A percentile compares a stretch with the other conserved stretches of the same genome.
phyloP scores from a whole-genome alignment of 2,797 vertebrate species.

The Sitta carolinensis region DNA sequence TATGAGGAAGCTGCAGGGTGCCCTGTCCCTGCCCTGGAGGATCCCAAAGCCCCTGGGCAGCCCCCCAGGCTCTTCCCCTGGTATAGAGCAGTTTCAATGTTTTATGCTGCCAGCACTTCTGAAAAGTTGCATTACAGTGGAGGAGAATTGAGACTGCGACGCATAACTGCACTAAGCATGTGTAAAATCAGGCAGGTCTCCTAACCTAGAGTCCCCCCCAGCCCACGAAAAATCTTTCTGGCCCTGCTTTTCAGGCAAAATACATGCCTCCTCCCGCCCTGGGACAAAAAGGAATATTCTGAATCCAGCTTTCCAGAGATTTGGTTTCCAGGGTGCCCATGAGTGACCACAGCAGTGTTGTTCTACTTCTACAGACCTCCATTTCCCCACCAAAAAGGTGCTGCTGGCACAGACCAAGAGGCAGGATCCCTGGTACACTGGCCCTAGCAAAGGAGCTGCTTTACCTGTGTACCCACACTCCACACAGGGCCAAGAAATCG shows the following conservation, averaged over 20 bases:
- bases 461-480: not conserved
- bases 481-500: fast-evolving
- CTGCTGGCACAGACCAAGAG: not conserved
- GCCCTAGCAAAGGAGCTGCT: not conserved
- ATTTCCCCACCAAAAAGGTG: not conserved
- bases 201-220: not conserved
- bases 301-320: not conserved
- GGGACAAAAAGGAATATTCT: not conserved
- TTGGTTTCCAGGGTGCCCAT: not conserved
- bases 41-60: not conserved
- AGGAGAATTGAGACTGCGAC: not conserved
- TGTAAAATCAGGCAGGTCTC: not conserved
- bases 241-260: not conserved
- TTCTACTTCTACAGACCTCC: not conserved
- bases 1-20: not conserved
- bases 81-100: fast-evolving
- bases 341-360: not conserved
- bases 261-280: not conserved
- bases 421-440: fast-evolving
- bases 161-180: not conserved
- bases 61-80: not conserved
- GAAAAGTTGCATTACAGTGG: not conserved
- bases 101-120: not conserved
- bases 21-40: not conserved
- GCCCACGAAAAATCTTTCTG: not conserved